A percentile compares a stretch with the other conserved stretches of the same genome.
These are phyloP conservation scores for Pollimyrus isidori DNA, from an alignment of 2,113 vertebrate genomes.

Conservation along the genomic window DNA sequence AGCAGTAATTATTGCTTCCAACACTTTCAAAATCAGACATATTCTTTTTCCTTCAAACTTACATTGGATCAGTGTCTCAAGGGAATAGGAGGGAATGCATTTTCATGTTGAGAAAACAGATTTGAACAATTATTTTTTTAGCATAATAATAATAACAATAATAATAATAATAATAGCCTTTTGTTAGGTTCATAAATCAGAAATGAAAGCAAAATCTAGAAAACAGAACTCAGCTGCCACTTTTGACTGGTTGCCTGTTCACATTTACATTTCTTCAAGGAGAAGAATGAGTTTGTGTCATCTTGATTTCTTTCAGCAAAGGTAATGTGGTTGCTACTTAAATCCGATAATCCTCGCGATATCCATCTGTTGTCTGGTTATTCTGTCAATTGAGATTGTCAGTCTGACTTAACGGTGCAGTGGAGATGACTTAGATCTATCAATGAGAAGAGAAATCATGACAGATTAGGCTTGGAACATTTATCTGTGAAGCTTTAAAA, in stretches of 20 bases:
- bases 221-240: not conserved
- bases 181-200: not conserved
- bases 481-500: conserved; percentile 17
- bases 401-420: conserved; percentile 13
- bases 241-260: not conserved
- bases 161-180: not conserved
- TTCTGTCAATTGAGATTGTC: conserved; percentile 24
- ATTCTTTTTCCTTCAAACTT: not conserved
- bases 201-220: not conserved
- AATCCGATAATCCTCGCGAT: not conserved
- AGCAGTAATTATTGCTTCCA: not conserved
- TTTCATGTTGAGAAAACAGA: not conserved
- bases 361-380: conserved; percentile 11
- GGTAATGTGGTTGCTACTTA: conserved; percentile 18
- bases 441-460: conserved; percentile 22
- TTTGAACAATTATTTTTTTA: not conserved
- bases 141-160: not conserved
- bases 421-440: conserved; percentile 16
- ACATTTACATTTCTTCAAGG: conserved; percentile 3
- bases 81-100: not conserved
- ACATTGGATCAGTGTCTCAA: not conserved
- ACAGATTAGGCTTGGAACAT: conserved; percentile 21
- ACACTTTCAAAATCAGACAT: not conserved
- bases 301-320: conserved; percentile 16
- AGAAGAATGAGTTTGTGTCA: not conserved